Base-by-base conservation (phyloP, 2,113 vertebrate species). In the Protomyctophum bolini region DNA sequence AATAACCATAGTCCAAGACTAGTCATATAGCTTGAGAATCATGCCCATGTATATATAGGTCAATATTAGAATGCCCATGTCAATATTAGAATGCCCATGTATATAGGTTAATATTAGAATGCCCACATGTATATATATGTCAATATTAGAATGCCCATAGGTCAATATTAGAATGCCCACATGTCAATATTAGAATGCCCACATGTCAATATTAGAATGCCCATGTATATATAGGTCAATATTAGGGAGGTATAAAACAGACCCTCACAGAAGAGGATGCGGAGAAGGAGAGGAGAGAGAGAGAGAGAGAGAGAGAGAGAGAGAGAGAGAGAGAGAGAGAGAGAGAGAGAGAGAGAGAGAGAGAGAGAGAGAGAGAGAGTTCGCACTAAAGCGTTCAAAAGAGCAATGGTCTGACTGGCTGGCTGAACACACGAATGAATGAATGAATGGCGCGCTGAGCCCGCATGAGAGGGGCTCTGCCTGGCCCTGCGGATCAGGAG, bases 331-430 rank as follows among this genome's bases (percentile, higher is more conserved):
- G 84, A 70, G 33, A 59, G 80, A 63, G 86, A 70, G 89, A 87
- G 67, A 87, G 75, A 81, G 84, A n/a, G 86, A 72, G 63, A 63
- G 75, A 12, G 64, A 87, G 77, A 80, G 84, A n/a, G 33, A 59
- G 80, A 63, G 86, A 70, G 89, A 87, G 67, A 87, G 75, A 81
- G 84, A 65, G 67, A 77, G 77, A 73, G 83, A 64, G 77, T 76
- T 84, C 79, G 84, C 81, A 87, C 86, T 91, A 87, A 75, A 84
- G 58, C 74, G 66, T 80, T 75, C 83, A 91, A 92, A 92, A 88
- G 91, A 92, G 91, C 89, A 91, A 88, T 88, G 92, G 91, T n/a
- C 91, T 91, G 87, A 90, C 83, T 86, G 87, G 84, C 75, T 84
- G 83, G 84, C 69, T 83, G 83, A 41, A 41, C 33, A 41, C 33